Evolutionary conservation across 2,113 vertebrate genomes (phyloP).

Genomic region (Psittacus erithacus): DNA sequence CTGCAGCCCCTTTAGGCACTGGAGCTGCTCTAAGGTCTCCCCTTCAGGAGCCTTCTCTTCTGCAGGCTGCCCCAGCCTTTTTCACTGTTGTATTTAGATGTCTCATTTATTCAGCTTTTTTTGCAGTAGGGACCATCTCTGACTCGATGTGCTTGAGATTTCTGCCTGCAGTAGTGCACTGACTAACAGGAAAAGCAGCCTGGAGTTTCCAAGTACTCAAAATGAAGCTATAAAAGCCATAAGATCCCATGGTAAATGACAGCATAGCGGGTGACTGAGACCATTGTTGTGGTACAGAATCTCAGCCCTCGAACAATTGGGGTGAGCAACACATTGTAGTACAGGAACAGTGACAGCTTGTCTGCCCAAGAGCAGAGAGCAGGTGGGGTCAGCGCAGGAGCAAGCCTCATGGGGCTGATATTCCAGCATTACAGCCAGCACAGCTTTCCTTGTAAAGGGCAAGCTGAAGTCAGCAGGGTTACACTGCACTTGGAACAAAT

Average conservation of each 20-base stretch:
- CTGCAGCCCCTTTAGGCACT: neutral
- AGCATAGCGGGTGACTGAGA: neutral
- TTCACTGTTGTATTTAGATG: neutral
- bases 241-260: neutral
- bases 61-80: neutral
- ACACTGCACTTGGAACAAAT: neutral
- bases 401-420: neutral
- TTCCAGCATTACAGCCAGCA: accelerated
- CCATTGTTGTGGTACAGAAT: neutral
- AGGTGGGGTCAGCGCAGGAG: neutral
- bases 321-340: neutral
- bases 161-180: neutral
- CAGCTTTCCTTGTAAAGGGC: neutral
- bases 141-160: neutral
- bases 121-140: neutral
- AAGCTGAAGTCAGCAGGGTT: neutral
- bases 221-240: neutral
- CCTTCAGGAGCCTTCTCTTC: neutral
- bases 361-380: neutral
- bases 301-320: neutral
- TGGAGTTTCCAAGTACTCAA: neutral
- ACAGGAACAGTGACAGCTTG: neutral
- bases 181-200: neutral
- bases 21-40: neutral
- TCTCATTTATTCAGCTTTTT: neutral